phyloP scores from a whole-genome alignment of 2,113 vertebrate genomes.

The Morone saxatilis region DNA sequence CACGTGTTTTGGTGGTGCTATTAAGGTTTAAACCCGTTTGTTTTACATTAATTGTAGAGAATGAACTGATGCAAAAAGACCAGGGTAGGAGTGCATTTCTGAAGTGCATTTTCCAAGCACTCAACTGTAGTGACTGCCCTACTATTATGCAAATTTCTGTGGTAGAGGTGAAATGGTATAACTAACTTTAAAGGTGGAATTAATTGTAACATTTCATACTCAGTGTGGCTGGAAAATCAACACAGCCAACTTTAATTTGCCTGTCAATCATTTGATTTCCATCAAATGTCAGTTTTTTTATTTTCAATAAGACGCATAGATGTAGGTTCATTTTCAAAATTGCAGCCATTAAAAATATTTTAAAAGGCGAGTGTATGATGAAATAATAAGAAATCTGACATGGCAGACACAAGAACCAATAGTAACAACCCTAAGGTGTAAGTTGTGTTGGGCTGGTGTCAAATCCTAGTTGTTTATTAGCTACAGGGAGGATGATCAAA shows the following conservation, averaged over 20 bases:
- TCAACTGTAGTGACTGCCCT: neutral
- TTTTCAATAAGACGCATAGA: neutral
- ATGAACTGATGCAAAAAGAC: neutral
- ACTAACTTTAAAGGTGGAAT: neutral
- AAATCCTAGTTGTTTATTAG: neutral
- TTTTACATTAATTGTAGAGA: neutral
- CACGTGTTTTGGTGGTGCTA: too few relatives aligned
- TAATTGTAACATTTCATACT: neutral
- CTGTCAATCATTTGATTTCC: neutral
- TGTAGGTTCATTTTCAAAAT: neutral
- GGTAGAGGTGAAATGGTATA: neutral
- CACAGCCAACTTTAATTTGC: neutral
- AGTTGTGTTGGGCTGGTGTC: constrained; percentile 5
- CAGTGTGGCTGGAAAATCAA: neutral
- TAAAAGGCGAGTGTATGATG: constrained; percentile 20
- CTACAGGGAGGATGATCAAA: neutral
- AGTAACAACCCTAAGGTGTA: constrained; percentile 23
- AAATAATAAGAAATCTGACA: constrained; percentile 41
- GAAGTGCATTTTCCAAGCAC: neutral
- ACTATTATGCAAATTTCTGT: neutral
- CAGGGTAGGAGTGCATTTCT: neutral
- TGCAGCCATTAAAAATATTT: constrained; percentile 20
- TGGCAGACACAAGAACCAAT: constrained; percentile 17
- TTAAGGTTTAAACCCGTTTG: neutral
- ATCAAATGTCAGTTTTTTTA: neutral